These are phyloP conservation scores for Watsonalla cultraria DNA, from an alignment of 2,888 invertebrate genomes.

Conservation along the genomic window DNA sequence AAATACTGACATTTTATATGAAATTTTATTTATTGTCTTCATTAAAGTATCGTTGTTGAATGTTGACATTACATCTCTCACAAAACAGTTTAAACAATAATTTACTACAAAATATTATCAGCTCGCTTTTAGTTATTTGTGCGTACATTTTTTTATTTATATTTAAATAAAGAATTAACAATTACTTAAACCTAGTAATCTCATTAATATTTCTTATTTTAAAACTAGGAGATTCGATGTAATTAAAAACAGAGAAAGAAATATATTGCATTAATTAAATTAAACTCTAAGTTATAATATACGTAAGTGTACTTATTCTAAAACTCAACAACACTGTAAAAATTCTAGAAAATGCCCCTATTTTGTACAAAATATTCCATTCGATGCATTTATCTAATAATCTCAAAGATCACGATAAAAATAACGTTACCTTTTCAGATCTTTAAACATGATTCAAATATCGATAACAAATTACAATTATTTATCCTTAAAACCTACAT, in stretches of 20 bases:
- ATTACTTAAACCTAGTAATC: constrained; percentile 66
- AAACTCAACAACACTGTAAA: constrained; percentile 61
- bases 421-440: neutral
- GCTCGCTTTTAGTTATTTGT: constrained; percentile 53
- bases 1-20: constrained; percentile 34
- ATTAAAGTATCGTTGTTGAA: constrained; percentile 63
- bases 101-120: constrained; percentile 65
- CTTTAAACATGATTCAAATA: neutral
- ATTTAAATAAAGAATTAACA: constrained; percentile 67
- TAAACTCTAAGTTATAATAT: constrained; percentile 24
- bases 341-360: constrained; percentile 54
- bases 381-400: constrained; percentile 46
- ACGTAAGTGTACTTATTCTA: constrained; percentile 27
- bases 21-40: constrained; percentile 65
- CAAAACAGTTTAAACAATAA: constrained; percentile 66
- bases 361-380: constrained; percentile 52
- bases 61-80: constrained; percentile 47
- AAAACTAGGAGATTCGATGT: constrained; percentile 67
- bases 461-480: neutral
- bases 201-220: constrained; percentile 42
- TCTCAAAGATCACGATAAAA: constrained; percentile 47
- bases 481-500: constrained; percentile 4
- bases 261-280: constrained; percentile 40
- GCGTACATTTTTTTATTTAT: constrained; percentile 38
- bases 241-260: constrained; percentile 25